phyloP scores from a whole-genome alignment of 2,888 invertebrate species.

The Zonitis immaculata region DNA sequence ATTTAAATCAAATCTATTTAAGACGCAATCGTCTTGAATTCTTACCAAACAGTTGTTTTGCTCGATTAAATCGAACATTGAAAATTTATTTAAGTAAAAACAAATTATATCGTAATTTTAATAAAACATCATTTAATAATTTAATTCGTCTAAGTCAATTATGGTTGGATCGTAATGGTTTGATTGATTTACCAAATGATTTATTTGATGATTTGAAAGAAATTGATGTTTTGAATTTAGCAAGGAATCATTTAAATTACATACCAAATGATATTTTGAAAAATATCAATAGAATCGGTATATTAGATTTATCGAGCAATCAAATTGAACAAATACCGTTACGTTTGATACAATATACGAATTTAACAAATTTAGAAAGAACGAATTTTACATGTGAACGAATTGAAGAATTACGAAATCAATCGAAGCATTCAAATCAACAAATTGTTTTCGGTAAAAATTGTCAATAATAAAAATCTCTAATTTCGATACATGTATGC shows the following conservation, averaged over 20 bases:
- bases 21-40: conserved; percentile 12
- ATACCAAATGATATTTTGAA: conserved; percentile 8
- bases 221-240: conserved; percentile 12
- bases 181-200: conserved; percentile 21
- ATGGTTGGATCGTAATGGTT: conserved; percentile 32
- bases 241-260: conserved; percentile 13
- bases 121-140: conserved; percentile 25
- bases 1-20: conserved; percentile 19
- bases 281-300: conserved; percentile 4
- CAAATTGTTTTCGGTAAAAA: not conserved
- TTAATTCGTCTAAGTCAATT: conserved; percentile 28
- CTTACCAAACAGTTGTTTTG: conserved; percentile 11
- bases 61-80: too few species aligned
- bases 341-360: conserved; percentile 5
- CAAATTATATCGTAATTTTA: conserved; percentile 22
- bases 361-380: conserved; percentile 10
- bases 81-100: conserved; percentile 35
- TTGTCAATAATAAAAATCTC: too few species aligned
- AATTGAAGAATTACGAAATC: not conserved
- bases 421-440: not conserved
- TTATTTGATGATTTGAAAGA: conserved; percentile 22
- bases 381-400: conserved; percentile 17
- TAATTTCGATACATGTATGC: too few species aligned
- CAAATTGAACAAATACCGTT: conserved; percentile 12
- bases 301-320: conserved; percentile 17